Evolutionary conservation across 2,797 vertebrate species (phyloP), one percentile per base, ranked within the genome.

Genomic region (Craterocephalus amniculus): DNA sequence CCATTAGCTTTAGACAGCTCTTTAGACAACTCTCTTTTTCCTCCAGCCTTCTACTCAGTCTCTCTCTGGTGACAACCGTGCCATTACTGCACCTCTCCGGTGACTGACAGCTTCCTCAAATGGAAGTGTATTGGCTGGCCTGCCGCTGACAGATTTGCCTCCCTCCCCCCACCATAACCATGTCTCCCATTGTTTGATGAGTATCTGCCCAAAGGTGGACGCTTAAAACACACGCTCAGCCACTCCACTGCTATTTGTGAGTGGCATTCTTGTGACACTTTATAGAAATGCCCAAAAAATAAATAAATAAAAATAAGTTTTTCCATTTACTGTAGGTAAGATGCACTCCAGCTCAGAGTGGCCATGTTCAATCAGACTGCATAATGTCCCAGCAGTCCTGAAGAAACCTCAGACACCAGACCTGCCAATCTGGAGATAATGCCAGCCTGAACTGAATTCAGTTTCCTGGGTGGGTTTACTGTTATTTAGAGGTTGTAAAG

Each of bases 81-180:
- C 69, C 84, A 85, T 79, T 76, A 78, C 64, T 45, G 63, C 76
- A 58, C 61, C 58, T 70, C 78, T 69, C 34, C 56, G 67, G 70
- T 87, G 91, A 93, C 61, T 83, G 91, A 90, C 89, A 87, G 85
- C 80, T 87, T 67, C 77, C 83, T 89, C 71, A 72, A 72, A 87
- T 74, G 70, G 80, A 80, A 85, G 80, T 78, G 82, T 75, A 88
- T 87, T 86, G 85, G 82, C 71, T 43, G 58, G 2, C 13, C 24
- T 5, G 60, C 86, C 86, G 90, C 48, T 91, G 92, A 85, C 83
- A 85, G 76, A 43, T 74, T 29, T 45, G 78, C 79, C 81, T 83
- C 83, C 88, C 85, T 45, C 43, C 43, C 43, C 79, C 83, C 67
- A 52, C 76, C 18, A 62, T 78, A 74, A 80, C 71, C 58, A 32